Evolutionary conservation across 92 coral and sea anemone genomes (phyloP).

Genomic region (Isaurus tuberculatus): DNA sequence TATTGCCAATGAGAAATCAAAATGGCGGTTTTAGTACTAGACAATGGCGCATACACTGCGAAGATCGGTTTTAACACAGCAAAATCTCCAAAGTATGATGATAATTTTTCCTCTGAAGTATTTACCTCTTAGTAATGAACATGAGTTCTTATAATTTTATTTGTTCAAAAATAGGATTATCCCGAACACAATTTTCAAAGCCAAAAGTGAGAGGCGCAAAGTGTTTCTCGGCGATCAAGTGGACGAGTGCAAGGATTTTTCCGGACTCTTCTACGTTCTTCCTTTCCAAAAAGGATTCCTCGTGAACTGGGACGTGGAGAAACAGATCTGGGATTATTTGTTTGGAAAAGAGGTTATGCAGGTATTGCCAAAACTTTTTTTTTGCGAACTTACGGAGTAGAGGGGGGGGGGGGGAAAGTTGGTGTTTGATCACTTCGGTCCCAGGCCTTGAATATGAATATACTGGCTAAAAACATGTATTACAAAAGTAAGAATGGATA

Average conservation of each 20-base stretch:
- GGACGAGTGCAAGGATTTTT: constrained; percentile 95
- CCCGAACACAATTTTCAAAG: constrained; percentile 92
- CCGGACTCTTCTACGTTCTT: constrained; percentile 89
- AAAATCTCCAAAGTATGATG: constrained; percentile 79
- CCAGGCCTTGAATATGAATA: too few species aligned
- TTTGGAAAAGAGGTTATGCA: constrained; percentile 93
- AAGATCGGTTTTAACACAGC: constrained; percentile 76
- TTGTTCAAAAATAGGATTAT: constrained; percentile 63
- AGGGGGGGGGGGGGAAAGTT: too few species aligned
- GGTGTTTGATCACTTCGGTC: too few species aligned
- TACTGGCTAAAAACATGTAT: too few species aligned
- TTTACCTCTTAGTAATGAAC: neutral
- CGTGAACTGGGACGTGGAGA: constrained; percentile 98
- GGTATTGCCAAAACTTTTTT: too few species aligned
- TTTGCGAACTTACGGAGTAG: too few species aligned
- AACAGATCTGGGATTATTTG: constrained; percentile 96
- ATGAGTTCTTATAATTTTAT: neutral
- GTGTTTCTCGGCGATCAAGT: constrained; percentile 94
- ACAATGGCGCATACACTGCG: constrained; percentile 85
- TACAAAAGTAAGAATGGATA: too few species aligned
- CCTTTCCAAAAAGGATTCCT: constrained; percentile 94
- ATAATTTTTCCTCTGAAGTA: neutral
- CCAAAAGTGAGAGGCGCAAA: constrained; percentile 92
- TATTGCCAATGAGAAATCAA: constrained; percentile 55
- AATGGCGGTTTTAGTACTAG: constrained; percentile 93